Percentiles rank a stretch among this genome's conserved stretches.
Evolutionary conservation across 2,888 invertebrate species (phyloP).

Genomic region (Drosophila paramelanica): DNA sequence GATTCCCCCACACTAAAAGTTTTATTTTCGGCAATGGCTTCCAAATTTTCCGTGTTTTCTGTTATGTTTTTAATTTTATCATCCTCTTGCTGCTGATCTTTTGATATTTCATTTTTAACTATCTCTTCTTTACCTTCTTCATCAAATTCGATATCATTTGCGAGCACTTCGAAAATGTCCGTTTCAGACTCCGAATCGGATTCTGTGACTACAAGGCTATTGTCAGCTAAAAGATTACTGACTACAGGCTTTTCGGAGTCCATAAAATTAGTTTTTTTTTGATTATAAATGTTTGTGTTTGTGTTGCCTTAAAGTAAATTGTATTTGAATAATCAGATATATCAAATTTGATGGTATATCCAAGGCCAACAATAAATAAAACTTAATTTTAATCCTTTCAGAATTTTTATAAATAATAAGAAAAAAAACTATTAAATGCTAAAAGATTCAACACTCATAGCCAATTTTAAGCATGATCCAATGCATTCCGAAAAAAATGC

Average conservation of each 20-base stretch:
- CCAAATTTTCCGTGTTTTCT: neutral
- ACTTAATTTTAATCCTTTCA: neutral
- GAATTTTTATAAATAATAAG: neutral
- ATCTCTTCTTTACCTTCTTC: neutral
- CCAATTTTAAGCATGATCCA: slow-evolving; percentile 70
- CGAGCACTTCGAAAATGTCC: neutral
- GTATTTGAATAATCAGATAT: neutral
- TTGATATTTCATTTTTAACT: neutral
- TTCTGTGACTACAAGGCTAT: neutral
- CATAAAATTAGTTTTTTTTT: neutral
- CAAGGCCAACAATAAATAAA: slow-evolving; percentile 5
- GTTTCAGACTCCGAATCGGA: neutral
- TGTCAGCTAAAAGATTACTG: neutral
- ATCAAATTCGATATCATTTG: neutral
- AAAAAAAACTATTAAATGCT: neutral
- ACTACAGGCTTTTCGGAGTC: neutral
- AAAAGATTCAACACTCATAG: slow-evolving; percentile 27
- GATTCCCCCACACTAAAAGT: neutral
- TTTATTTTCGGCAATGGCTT: neutral
- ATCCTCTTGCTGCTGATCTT: neutral
- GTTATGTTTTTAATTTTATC: too few species aligned
- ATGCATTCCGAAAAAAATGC: slow-evolving; percentile 55
- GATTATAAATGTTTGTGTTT: neutral
- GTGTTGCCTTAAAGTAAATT: neutral
- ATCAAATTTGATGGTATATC: neutral